Evolutionary conservation across 2,113 vertebrate species (phyloP).

Genomic region (Egretta garzetta): DNA sequence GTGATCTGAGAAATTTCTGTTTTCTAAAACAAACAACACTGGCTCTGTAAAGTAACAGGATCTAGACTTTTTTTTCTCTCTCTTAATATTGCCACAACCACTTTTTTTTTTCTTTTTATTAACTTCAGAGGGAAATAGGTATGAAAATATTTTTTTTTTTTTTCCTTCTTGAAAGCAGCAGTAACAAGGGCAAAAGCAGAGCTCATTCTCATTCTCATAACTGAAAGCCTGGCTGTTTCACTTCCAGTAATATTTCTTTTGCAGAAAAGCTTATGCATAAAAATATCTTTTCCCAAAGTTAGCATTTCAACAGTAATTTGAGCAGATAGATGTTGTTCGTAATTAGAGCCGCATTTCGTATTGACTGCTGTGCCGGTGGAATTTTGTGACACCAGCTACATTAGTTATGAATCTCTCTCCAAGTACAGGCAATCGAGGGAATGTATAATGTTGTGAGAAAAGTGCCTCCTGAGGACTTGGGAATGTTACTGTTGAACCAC

Average conservation of each 20-base stretch:
- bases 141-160: background rate
- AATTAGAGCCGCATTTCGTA: background rate
- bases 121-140: background rate
- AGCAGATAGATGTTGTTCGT: background rate
- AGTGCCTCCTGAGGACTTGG: slow-evolving; percentile 27
- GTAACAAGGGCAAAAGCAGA: slow-evolving; percentile 16
- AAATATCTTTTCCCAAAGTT: slow-evolving; percentile 52
- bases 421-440: background rate
- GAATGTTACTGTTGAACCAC: background rate
- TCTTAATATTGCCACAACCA: background rate
- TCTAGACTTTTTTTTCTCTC: background rate
- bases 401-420: background rate
- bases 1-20: background rate
- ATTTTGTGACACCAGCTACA: slow-evolving; percentile 21
- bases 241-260: slow-evolving; percentile 16
- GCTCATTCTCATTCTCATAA: slow-evolving; percentile 1
- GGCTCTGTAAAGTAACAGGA: background rate
- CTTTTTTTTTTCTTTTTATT: background rate
- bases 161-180: background rate
- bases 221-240: background rate
- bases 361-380: slow-evolving; percentile 7
- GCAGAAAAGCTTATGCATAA: slow-evolving; percentile 37
- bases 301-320: slow-evolving; percentile 17
- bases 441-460: slow-evolving; percentile 6
- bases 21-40: background rate